Conservation (phyloP, 1,140 invertebrate species). For the Araneus ventricosus region DNA sequence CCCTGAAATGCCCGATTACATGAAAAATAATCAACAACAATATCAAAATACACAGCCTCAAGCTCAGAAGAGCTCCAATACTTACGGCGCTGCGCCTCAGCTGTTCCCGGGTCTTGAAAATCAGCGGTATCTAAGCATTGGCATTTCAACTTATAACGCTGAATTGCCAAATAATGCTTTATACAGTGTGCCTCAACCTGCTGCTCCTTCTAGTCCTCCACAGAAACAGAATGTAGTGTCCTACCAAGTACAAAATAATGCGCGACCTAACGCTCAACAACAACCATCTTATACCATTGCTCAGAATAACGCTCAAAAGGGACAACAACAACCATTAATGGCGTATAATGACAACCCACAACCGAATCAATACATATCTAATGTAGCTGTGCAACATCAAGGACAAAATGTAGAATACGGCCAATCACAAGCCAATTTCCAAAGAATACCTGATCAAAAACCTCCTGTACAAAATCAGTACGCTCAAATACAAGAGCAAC, state of each 20-base stretch:
- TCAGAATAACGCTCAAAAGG: not conserved
- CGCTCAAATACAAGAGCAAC: not conserved
- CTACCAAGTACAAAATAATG: constrained; percentile 15
- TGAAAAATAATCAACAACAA: not conserved
- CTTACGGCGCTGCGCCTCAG: not conserved
- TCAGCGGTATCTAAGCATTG: constrained; percentile 51
- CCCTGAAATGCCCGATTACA: not conserved
- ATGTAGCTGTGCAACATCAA: not conserved
- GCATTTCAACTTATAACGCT: not conserved
- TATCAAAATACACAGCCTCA: not conserved
- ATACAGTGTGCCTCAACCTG: not conserved
- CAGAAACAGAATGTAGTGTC: not conserved
- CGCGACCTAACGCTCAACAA: not conserved
- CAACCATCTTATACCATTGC: not conserved
- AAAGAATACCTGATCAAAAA: not conserved
- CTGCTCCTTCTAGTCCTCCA: constrained; percentile 9
- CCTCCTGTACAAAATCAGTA: not conserved
- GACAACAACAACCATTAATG: not conserved
- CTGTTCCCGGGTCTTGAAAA: constrained; percentile 1
- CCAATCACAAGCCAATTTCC: no score
- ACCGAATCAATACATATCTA: not conserved
- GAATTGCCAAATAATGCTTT: not conserved
- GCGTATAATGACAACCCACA: not conserved
- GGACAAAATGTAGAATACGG: not conserved
- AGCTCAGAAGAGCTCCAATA: not conserved